Evolutionary conservation across 1,140 invertebrate species (phyloP), one percentile per base, ranked within the genome.

Genomic region (Bombus confusus): DNA sequence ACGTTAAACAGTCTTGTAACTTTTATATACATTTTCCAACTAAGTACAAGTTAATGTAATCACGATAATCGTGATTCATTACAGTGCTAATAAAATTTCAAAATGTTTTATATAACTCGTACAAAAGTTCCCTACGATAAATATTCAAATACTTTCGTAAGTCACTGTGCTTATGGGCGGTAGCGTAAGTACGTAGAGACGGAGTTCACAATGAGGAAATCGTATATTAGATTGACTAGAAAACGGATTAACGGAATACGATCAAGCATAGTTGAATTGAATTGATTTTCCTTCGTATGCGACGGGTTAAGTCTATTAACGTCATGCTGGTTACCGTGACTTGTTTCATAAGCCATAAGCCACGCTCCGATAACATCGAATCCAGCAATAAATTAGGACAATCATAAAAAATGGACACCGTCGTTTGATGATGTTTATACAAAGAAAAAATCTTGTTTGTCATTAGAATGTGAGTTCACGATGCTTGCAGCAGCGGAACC

Each of bases 261-360:
- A 25, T 15, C 57, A 13, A 47, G 34, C 3, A 47, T 39, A 57
- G 13, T 15, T n/a, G 59, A 68, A 76, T 31, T 78, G 83, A 79
- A 85, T 72, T 85, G 41, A 79, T 80, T 80, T 71, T 73, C 57
- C 18, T 31, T 64, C 52, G 82, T 43, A 59, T 22, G 47, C 47
- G 47, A 80, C 39, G 77, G 77, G 80, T 73, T 80, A 72, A 64
- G 83, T n/a, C 12, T 34, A 73, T 85, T 80, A 80, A 59, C 57
- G 68, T 80, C 68, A 18, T n/a, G n/a, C 31, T 13, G 83, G 25
- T 68, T 41, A 41, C 43, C 28, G 12, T 39, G 43, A n/a, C 57
- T 57, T 22, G 22, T 68, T 64, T 52, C 66, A 82, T 86, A 88
- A 89, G 84, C 47, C 66, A 82, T 86, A 88, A 89, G 84, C 85